Conservation (phyloP, 2,888 invertebrate genomes). For the Heliconius charithonia region DNA sequence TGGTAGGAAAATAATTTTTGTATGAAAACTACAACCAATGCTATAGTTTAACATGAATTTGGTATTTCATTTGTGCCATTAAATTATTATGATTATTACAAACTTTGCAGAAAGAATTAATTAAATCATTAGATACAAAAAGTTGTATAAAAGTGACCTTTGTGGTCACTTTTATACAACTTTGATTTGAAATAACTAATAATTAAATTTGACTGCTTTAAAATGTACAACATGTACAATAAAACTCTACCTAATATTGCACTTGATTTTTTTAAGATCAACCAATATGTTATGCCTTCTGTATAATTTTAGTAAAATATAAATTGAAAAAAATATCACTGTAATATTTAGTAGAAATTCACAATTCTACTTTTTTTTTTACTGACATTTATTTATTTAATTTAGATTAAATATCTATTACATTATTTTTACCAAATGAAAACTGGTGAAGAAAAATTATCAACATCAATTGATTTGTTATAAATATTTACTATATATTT, state of each 20-base stretch:
- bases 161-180: too few species aligned
- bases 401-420: neutral
- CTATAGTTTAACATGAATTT: too few species aligned
- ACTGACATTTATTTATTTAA: neutral
- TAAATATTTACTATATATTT: neutral
- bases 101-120: too few species aligned
- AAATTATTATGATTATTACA: neutral
- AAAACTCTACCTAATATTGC: too few species aligned
- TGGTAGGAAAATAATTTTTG: neutral
- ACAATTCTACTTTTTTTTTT: neutral
- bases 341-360: neutral
- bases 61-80: slow-evolving; percentile 1
- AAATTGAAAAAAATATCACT: neutral
- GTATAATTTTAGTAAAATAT: neutral
- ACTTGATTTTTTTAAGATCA: too few species aligned
- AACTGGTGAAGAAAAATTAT: neutral
- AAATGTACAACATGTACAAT: too few species aligned
- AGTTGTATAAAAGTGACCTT: too few species aligned
- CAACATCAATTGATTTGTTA: neutral
- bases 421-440: neutral
- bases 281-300: too few species aligned
- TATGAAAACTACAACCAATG: neutral
- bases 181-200: too few species aligned
- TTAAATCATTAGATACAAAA: too few species aligned
- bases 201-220: too few species aligned